phyloP scores from a whole-genome alignment of 2,797 vertebrate genomes.

The Alosa sapidissima region DNA sequence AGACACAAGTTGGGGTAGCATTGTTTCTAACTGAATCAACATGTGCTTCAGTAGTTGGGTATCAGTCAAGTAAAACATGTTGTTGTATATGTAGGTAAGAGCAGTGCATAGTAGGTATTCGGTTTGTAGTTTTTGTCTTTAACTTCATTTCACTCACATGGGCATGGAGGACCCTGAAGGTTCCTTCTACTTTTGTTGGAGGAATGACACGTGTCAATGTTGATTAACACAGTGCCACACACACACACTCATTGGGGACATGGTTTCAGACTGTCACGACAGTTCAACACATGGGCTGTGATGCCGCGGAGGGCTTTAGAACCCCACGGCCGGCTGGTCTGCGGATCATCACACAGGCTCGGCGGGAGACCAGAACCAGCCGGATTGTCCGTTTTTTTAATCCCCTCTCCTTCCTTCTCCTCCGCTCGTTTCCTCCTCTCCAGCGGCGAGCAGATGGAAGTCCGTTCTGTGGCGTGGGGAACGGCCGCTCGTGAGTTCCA shows the following conservation, averaged over 20 bases:
- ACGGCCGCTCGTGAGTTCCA: slow-evolving; percentile 67
- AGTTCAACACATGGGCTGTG: not conserved
- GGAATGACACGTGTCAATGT: not conserved
- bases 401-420: slow-evolving; percentile 30
- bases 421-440: slow-evolving; percentile 49
- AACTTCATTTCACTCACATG: not conserved
- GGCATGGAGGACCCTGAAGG: not conserved
- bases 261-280: not conserved
- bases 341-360: slow-evolving; percentile 56
- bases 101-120: too few relatives aligned
- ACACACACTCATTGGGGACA: slow-evolving; percentile 3
- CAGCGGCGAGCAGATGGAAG: slow-evolving; percentile 66
- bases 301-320: slow-evolving; percentile 1
- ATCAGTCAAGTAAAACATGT: too few relatives aligned
- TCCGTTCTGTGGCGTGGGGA: slow-evolving; percentile 59
- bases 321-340: slow-evolving; percentile 26
- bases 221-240: not conserved
- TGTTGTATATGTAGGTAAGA: too few relatives aligned
- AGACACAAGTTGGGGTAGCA: too few relatives aligned
- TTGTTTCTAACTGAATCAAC: too few relatives aligned
- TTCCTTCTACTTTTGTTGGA: not conserved
- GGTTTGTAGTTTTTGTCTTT: too few relatives aligned
- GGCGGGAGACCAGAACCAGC: slow-evolving; percentile 32
- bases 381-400: not conserved
- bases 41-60: too few relatives aligned